phyloP scores from a whole-genome alignment of 2,888 invertebrate species.

The Plagiodera versicolora region DNA sequence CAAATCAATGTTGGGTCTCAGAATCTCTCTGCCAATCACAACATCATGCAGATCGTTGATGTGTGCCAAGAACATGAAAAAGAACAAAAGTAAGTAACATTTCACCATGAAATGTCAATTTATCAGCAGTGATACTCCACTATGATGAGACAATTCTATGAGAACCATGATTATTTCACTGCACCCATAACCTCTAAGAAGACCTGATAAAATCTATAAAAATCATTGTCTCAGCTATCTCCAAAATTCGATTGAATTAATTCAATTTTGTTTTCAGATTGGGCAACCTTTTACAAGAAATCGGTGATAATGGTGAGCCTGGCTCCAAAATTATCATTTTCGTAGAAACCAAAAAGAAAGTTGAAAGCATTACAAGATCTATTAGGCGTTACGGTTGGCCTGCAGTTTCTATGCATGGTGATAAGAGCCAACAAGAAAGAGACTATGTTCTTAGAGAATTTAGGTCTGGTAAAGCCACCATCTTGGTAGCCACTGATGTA shows the following conservation, averaged over 20 bases:
- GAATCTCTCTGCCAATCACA: slow-evolving; percentile 86
- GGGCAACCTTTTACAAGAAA: slow-evolving; percentile 73
- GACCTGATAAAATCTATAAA: slow-evolving; percentile 12
- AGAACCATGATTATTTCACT: slow-evolving; percentile 17
- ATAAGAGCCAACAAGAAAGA: slow-evolving; percentile 91
- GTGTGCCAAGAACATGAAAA: slow-evolving; percentile 87
- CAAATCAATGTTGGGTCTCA: slow-evolving; percentile 92
- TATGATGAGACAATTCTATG: slow-evolving; percentile 19
- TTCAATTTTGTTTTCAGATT: slow-evolving; percentile 55
- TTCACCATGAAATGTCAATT: slow-evolving; percentile 76
- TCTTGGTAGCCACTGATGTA: slow-evolving; percentile 95
- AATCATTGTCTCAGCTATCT: neutral
- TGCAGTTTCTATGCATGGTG: slow-evolving; percentile 87
- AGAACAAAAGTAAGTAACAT: slow-evolving; percentile 58
- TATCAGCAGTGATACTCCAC: slow-evolving; percentile 41
- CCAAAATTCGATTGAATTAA: neutral
- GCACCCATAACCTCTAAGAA: slow-evolving; percentile 59
- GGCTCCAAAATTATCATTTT: slow-evolving; percentile 92
- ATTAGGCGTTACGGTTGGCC: slow-evolving; percentile 75
- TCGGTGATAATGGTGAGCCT: slow-evolving; percentile 73
- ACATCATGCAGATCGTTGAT: slow-evolving; percentile 84
- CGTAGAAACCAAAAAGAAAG: slow-evolving; percentile 91
- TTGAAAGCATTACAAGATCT: slow-evolving; percentile 71
- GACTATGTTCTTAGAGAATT: slow-evolving; percentile 90
- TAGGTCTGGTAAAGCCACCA: slow-evolving; percentile 80